Evolutionary conservation across 2,888 invertebrate species (phyloP).

Genomic region (Lasioglossum calceatum): DNA sequence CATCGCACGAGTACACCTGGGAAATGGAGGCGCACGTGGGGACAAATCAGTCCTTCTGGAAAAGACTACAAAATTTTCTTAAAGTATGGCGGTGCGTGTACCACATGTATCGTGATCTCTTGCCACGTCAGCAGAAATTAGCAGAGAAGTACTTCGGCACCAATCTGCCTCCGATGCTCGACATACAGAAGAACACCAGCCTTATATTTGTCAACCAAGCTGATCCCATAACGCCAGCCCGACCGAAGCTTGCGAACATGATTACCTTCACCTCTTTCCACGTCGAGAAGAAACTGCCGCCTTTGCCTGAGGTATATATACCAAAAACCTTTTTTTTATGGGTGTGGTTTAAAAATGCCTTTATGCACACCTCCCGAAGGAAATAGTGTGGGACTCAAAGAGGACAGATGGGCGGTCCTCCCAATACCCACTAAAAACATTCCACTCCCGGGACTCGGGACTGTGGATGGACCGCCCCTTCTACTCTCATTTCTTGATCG

Average conservation of each 20-base stretch:
- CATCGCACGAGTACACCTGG: slow-evolving; percentile 70
- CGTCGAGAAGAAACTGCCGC: slow-evolving; percentile 32
- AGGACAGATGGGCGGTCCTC: too few species aligned
- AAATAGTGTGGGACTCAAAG: too few species aligned
- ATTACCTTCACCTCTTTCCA: slow-evolving; percentile 59
- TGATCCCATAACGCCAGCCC: slow-evolving; percentile 29
- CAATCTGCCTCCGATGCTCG: slow-evolving; percentile 33
- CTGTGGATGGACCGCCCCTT: too few species aligned
- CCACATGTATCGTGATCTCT: accelerated
- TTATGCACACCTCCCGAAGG: too few species aligned
- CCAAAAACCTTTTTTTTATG: too few species aligned
- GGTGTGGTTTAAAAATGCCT: too few species aligned
- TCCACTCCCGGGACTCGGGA: too few species aligned
- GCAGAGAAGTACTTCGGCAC: slow-evolving; percentile 56
- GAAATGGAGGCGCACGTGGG: slow-evolving; percentile 61
- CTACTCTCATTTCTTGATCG: too few species aligned
- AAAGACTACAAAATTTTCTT: slow-evolving; percentile 61
- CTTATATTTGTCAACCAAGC: slow-evolving; percentile 61
- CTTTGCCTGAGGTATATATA: slow-evolving; percentile 42
- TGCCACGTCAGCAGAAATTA: neutral
- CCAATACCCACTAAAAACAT: too few species aligned
- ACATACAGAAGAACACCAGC: slow-evolving; percentile 62
- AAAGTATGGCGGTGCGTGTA: slow-evolving; percentile 17
- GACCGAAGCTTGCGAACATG: slow-evolving; percentile 60
- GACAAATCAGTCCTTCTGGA: slow-evolving; percentile 58